Percentiles rank a stretch among this genome's conserved stretches.
Evolutionary conservation across 2,888 invertebrate genomes (phyloP).

Genomic region (Eristalinus aeneus): DNA sequence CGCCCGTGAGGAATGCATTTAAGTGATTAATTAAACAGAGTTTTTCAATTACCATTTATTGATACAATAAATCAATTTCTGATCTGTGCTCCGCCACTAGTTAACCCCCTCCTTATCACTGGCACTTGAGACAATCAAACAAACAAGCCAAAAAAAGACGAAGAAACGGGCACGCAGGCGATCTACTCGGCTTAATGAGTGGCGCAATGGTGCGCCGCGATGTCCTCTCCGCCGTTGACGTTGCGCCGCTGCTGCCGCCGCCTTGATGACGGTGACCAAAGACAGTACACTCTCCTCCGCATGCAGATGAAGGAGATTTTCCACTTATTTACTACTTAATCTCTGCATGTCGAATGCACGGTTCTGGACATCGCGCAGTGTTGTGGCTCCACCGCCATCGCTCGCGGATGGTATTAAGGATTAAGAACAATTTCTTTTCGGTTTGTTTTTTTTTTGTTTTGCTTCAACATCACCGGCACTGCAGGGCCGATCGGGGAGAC

Average conservation of each 20-base stretch:
- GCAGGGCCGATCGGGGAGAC: neutral
- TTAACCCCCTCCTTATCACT: constrained; percentile 51
- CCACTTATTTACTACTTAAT: constrained; percentile 67
- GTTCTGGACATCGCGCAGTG: neutral
- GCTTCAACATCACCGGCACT: neutral
- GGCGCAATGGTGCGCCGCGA: constrained; percentile 32
- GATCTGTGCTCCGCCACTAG: constrained; percentile 66
- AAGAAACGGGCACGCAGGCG: neutral
- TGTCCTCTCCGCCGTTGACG: constrained; percentile 18
- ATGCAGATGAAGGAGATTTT: constrained; percentile 64
- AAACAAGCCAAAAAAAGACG: constrained; percentile 27
- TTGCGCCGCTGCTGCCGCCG: neutral
- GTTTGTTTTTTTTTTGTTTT: constrained; percentile 1
- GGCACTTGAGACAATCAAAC: constrained; percentile 37
- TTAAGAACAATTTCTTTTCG: constrained; percentile 22
- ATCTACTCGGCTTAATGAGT: constrained; percentile 53
- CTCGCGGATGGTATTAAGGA: constrained; percentile 45
- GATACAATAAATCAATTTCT: constrained; percentile 76
- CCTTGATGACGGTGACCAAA: constrained; percentile 27
- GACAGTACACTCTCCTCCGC: constrained; percentile 21
- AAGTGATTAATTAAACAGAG: constrained; percentile 76
- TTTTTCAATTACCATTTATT: constrained; percentile 76
- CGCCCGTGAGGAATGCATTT: constrained; percentile 66
- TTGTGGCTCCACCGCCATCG: constrained; percentile 3
- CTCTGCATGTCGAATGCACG: constrained; percentile 55